Conservation (phyloP, 2,113 vertebrate species). For the Candoia aspera region DNA sequence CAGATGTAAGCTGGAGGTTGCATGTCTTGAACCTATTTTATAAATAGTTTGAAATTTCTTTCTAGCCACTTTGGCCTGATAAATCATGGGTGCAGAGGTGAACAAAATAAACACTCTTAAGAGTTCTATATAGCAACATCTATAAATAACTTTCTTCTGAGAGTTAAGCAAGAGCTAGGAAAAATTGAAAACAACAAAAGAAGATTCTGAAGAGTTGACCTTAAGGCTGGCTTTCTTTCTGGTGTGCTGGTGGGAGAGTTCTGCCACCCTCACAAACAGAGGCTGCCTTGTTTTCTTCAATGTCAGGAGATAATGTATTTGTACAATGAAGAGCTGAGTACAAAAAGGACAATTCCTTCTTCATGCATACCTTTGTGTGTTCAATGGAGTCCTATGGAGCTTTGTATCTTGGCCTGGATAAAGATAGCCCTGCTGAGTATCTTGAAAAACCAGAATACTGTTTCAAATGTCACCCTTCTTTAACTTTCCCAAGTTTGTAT, state of each 20-base stretch:
- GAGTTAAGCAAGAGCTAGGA: background rate
- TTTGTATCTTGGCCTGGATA: background rate
- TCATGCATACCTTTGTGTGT: background rate
- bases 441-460: background rate
- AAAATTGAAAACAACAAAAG: background rate
- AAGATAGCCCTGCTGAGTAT: background rate
- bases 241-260: background rate
- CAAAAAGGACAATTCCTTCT: background rate
- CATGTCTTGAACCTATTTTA: background rate
- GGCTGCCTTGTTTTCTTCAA: background rate
- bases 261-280: background rate
- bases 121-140: background rate
- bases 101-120: conserved; percentile 12
- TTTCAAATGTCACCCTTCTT: background rate
- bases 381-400: background rate
- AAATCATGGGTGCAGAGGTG: conserved; percentile 22
- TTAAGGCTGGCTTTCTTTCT: background rate
- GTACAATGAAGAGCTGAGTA: background rate
- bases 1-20: background rate
- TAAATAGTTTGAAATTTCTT: conserved; percentile 16
- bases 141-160: conserved; percentile 3
- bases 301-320: background rate
- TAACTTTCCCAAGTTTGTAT: background rate
- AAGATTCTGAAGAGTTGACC: background rate
- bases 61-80: conserved; percentile 4